Conservation (phyloP, 2,888 invertebrate species). For the Caradrina clavipalpis region DNA sequence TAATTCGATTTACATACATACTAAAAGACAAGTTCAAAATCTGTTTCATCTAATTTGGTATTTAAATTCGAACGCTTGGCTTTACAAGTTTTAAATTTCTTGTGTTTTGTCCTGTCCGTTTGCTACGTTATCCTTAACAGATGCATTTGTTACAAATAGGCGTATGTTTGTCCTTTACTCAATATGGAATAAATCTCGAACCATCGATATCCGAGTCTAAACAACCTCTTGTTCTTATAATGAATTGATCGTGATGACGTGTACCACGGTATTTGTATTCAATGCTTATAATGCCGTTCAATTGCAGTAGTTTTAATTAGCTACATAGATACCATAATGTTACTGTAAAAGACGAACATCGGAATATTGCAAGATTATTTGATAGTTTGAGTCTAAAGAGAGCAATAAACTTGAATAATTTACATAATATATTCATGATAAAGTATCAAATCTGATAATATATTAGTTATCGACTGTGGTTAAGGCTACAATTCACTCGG, state of each 20-base stretch:
- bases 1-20: conserved; percentile 52
- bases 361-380: not conserved
- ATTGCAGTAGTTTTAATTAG: conserved; percentile 30
- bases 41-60: conserved; percentile 54
- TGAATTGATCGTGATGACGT: not conserved
- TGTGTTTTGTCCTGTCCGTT: conserved; percentile 34
- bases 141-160: conserved; percentile 19
- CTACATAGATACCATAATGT: not conserved
- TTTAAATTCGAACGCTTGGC: conserved; percentile 55
- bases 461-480: conserved; percentile 1
- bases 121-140: conserved; percentile 35
- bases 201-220: not conserved
- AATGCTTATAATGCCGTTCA: not conserved
- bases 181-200: conserved; percentile 17
- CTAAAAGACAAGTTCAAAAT: conserved; percentile 45
- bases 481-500: not conserved
- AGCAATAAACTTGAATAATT: not conserved
- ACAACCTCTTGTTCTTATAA: not conserved
- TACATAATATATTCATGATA: conserved; percentile 1
- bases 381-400: not conserved
- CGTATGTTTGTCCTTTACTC: conserved; percentile 26
- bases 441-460: not conserved
- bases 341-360: conserved; percentile 14
- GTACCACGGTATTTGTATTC: conserved; percentile 7
- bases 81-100: conserved; percentile 28